Evolutionary conservation across 2,113 vertebrate species (phyloP), one percentile per base, ranked within the genome.

Genomic region (Elachura formosa): DNA sequence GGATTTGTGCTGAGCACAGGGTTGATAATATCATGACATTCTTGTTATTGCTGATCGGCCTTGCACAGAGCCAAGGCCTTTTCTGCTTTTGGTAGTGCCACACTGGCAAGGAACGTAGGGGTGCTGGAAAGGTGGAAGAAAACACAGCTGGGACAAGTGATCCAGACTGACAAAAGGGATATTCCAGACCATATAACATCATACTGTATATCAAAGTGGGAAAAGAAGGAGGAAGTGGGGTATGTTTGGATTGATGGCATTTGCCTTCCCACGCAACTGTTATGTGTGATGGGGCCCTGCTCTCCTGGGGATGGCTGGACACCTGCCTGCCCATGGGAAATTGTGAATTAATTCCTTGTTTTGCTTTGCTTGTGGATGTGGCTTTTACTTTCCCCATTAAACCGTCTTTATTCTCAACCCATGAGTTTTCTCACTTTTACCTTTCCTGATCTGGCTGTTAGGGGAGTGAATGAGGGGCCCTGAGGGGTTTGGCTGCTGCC

Each of bases 381-480:
- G 69, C 17, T 75, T 82, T 75, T 51, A 40, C 17, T 75, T 68
- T 61, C 29, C 10, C 21, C 31, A 46, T 31, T 19, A 54, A 52
- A 61, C 14, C 40, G 25, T 10, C n/a, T 34, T 49, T 61, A 36
- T 36, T 36, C n/a, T 48, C 54, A 61, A 46, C 22, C 10, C 41
- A 31, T 1, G 3, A 36, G 10, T 61, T 54, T 40, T 54, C 40
- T 34, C 46, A 33, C 31, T 41, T 34, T 26, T 31, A 34, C 18
- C 25, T 24, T 68, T 62, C 46, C 12, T 0, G 2, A 10, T 26
- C 21, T 29, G 0, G 1, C 29, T 26, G 71, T 8, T 48, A 25
- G 25, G 33, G 29, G 8, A 40, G 12, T 11, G n/a, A 68, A 46
- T 0, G 0, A 54, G 46, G 6, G 38, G 40, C 17, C 2, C 2